Percentiles rank a stretch among this genome's conserved stretches.
Conservation (phyloP, 2,797 vertebrate species). For the Melanotaenia boesemani region DNA sequence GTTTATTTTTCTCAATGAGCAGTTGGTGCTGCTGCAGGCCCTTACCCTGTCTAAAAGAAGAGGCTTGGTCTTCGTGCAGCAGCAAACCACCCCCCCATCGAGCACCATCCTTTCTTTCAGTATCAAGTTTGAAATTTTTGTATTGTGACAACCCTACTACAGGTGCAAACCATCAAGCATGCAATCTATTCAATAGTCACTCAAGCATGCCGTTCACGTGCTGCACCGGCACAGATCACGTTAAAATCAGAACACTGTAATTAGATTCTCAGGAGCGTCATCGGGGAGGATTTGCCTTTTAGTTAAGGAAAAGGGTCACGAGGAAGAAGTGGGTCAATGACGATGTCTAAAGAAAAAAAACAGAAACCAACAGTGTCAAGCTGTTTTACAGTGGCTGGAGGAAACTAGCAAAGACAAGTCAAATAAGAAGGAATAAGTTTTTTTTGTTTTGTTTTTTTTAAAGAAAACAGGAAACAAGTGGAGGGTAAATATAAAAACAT, state of each 20-base stretch:
- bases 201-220: not conserved
- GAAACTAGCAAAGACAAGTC: not conserved
- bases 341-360: constrained; percentile 25
- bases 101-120: too few species aligned
- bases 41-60: too few species aligned
- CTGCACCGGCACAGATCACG: not conserved
- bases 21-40: too few species aligned
- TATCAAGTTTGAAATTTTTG: too few species aligned
- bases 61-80: too few species aligned
- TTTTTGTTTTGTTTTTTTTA: not conserved
- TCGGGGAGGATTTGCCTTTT: constrained; percentile 19
- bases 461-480: not conserved
- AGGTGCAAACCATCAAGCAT: constrained; percentile 5
- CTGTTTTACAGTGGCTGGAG: not conserved
- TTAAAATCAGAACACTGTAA: constrained; percentile 13
- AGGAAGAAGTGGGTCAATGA: constrained; percentile 11
- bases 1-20: too few species aligned
- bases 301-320: constrained; percentile 23
- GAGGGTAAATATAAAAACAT: not conserved
- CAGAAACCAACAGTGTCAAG: not conserved
- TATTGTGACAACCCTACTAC: not conserved
- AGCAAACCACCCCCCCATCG: too few species aligned
- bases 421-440: not conserved
- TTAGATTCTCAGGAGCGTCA: constrained; percentile 15
- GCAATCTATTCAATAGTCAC: constrained; percentile 5